Percentiles rank a stretch among this genome's conserved stretches.
Conservation (phyloP, 2,113 vertebrate species). For the Centropus bengalensis region DNA sequence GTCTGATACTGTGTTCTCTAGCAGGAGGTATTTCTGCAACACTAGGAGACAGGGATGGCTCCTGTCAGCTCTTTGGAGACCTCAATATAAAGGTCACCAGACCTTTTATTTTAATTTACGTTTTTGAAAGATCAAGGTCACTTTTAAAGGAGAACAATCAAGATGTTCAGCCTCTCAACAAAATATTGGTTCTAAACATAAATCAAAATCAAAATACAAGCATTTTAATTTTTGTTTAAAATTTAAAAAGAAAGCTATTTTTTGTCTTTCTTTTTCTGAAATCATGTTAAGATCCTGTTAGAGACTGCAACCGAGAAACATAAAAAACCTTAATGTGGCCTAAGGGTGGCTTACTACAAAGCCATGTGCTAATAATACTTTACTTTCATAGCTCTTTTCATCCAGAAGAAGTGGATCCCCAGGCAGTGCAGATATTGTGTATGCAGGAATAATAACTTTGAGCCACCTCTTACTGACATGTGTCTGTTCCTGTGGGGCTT, state of each 20-base stretch:
- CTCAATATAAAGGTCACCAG: slow-evolving; percentile 26
- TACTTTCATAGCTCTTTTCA: slow-evolving; percentile 40
- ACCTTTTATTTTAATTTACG: not conserved
- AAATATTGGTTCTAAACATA: not conserved
- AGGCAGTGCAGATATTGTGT: not conserved
- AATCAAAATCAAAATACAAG: not conserved
- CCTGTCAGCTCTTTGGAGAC: not conserved
- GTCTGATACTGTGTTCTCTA: not conserved
- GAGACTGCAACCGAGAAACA: slow-evolving; percentile 16
- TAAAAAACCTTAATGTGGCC: slow-evolving; percentile 61
- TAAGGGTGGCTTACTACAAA: slow-evolving; percentile 64
- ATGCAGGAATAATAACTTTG: not conserved
- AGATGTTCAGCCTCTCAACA: not conserved
- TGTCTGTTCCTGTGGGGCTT: not conserved
- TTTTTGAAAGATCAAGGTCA: slow-evolving; percentile 27
- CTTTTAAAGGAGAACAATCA: not conserved
- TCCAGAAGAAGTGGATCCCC: slow-evolving; percentile 4
- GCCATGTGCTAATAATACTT: slow-evolving; percentile 42
- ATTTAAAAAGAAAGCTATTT: not conserved
- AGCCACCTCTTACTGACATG: not conserved
- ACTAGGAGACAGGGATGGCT: not conserved
- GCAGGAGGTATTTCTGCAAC: slow-evolving; percentile 3
- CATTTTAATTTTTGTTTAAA: not conserved
- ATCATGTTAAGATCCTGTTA: slow-evolving; percentile 16
- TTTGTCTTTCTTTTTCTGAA: not conserved